These are phyloP conservation scores for Saccostrea cuccullata DNA, from an alignment of 1,140 invertebrate genomes.

Conservation along the genomic window DNA sequence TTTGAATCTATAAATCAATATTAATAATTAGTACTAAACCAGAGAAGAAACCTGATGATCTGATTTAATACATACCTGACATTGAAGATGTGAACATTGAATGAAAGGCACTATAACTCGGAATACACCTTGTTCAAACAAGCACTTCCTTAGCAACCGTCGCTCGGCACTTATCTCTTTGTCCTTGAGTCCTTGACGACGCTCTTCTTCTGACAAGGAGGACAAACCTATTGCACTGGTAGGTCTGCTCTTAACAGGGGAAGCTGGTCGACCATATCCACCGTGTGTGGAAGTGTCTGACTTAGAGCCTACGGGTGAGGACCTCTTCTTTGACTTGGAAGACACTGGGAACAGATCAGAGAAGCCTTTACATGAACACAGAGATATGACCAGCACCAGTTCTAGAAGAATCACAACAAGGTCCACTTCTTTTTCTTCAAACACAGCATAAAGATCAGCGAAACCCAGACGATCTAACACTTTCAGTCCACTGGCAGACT, in stretches of 20 bases:
- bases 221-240: conserved; percentile 37
- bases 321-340: conserved; percentile 33
- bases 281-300: conserved; percentile 10
- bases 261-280: not conserved
- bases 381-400: conserved; percentile 53
- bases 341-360: conserved; percentile 42
- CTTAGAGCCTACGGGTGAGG: not conserved
- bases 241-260: conserved; percentile 33
- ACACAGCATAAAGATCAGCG: conserved; percentile 42
- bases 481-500: not conserved
- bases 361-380: conserved; percentile 60
- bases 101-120: conserved; percentile 58
- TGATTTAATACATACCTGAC: conserved; percentile 38
- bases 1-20: too few species aligned
- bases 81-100: conserved; percentile 44
- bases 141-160: conserved; percentile 60
- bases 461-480: conserved; percentile 42
- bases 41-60: too few species aligned
- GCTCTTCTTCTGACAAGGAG: conserved; percentile 37
- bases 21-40: too few species aligned
- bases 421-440: conserved; percentile 53
- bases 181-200: conserved; percentile 48
- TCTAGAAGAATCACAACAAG: conserved; percentile 57
- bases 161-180: conserved; percentile 62
- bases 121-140: conserved; percentile 62